These are phyloP conservation scores for Tiliacea citrago DNA, from an alignment of 2,888 invertebrate genomes.

Conservation along the genomic window DNA sequence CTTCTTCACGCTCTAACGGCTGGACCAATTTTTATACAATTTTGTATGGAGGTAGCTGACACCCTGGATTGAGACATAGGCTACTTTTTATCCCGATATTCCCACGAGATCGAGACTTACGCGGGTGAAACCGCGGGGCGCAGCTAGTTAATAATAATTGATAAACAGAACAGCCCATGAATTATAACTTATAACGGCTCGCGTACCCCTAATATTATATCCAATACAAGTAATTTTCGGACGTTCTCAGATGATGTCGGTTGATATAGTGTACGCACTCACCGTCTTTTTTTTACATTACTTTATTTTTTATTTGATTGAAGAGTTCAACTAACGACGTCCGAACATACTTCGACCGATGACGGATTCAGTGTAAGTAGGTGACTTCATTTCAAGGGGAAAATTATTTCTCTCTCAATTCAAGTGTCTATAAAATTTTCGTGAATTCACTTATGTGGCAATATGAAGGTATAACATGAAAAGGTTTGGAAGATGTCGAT, in stretches of 20 bases:
- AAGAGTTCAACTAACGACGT: too few relatives aligned
- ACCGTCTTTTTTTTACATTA: neutral
- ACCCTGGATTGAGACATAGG: too few relatives aligned
- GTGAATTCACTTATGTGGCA: neutral
- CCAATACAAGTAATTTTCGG: neutral
- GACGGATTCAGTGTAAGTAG: neutral
- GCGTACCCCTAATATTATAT: neutral
- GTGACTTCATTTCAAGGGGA: neutral
- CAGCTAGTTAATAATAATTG: neutral
- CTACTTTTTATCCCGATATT: too few relatives aligned
- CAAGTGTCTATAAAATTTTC: neutral
- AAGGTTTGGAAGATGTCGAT: conserved; percentile 28
- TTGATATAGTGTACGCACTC: too few relatives aligned
- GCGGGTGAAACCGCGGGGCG: too few relatives aligned
- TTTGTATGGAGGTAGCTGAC: too few relatives aligned
- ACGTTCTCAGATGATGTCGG: neutral
- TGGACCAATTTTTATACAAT: too few relatives aligned
- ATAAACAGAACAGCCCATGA: neutral
- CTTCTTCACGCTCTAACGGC: too few relatives aligned
- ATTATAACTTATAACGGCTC: neutral
- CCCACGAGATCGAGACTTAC: too few relatives aligned
- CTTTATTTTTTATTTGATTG: too few relatives aligned
- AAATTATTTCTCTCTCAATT: neutral
- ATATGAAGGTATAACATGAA: conserved; percentile 10
- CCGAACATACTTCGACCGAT: neutral